Conservation (phyloP, 2,113 vertebrate genomes). For the Chloropsis cyanopogon region DNA sequence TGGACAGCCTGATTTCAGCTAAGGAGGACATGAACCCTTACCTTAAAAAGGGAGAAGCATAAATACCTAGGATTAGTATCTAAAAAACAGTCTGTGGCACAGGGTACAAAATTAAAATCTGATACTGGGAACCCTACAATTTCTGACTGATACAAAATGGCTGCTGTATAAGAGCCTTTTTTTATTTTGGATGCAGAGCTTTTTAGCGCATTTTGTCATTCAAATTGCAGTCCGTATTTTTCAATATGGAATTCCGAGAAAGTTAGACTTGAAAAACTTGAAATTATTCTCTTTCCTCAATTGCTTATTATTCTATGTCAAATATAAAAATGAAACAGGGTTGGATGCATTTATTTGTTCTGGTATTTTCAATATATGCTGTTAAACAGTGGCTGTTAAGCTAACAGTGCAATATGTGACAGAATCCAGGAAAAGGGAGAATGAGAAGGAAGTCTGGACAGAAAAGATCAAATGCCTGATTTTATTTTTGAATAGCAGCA, state of each 20-base stretch:
- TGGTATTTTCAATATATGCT: neutral
- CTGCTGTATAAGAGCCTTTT: neutral
- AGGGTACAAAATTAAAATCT: neutral
- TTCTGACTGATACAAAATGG: neutral
- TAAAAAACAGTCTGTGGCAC: neutral
- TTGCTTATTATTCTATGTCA: neutral
- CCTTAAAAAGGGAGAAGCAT: neutral
- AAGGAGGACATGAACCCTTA: neutral
- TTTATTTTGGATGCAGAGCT: neutral
- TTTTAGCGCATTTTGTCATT: neutral
- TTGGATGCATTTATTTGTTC: neutral
- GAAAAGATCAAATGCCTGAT: conserved; percentile 39
- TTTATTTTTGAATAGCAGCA: conserved; percentile 54
- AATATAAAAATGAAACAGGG: neutral
- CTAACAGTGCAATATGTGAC: neutral
- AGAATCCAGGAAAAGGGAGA: neutral
- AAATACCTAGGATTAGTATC: neutral
- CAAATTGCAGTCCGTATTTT: neutral
- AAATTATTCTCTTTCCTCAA: neutral
- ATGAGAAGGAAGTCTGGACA: neutral
- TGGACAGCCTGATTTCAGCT: neutral
- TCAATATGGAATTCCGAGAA: neutral
- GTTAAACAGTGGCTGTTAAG: neutral
- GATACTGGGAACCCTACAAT: neutral
- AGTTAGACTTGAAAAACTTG: neutral